Evolutionary conservation across 2,113 vertebrate genomes (phyloP), one percentile per base, ranked within the genome.

Genomic region (Megalops atlanticus): DNA sequence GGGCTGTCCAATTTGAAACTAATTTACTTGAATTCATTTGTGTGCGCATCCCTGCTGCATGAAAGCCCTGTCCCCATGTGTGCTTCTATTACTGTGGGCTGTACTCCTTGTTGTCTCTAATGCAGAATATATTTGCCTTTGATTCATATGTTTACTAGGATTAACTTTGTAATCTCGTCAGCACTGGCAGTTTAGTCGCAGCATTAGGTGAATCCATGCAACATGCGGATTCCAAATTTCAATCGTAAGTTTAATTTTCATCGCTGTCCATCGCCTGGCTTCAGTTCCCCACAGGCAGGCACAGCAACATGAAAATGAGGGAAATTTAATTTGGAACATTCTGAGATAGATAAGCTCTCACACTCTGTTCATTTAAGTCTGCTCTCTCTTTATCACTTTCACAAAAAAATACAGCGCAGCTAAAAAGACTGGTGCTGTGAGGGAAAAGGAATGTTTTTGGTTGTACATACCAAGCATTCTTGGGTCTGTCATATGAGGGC

Each of bases 271-370:
- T 14, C 27, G 54, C 16, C 27, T n/a, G 31, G 31, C 12, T 36
- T 31, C 38, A n/a, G 21, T 77, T n/a, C n/a, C 76, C 76, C 49
- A 40, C 21, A 31, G 31, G 52, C 39, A 18, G 49, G 11, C 16
- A 43, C 16, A 43, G 77, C 35, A 79, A 35, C 31, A 41, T 21
- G n/a, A 68, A 68, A 24, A 78, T 58, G 36, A 78, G 47, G 18
- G 14, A 27, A 79, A 47, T 79, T 70, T 71, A 47, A 79, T 64
- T 40, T 7, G 77, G 64, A 47, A 70, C 33, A 41, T 45, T 18
- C 41, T 41, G 36, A 35, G 75, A 54, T 54, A 27, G 36, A 68
- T 77, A 38, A 69, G 14, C 8, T 1, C 38, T 3, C n/a, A 8
- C n/a, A 8, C 38, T 43, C 36, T 78, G 47, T 78, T 78, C 39